Base-by-base conservation (phyloP, 2,797 vertebrate genomes). In the Paramormyrops hopkinsi region DNA sequence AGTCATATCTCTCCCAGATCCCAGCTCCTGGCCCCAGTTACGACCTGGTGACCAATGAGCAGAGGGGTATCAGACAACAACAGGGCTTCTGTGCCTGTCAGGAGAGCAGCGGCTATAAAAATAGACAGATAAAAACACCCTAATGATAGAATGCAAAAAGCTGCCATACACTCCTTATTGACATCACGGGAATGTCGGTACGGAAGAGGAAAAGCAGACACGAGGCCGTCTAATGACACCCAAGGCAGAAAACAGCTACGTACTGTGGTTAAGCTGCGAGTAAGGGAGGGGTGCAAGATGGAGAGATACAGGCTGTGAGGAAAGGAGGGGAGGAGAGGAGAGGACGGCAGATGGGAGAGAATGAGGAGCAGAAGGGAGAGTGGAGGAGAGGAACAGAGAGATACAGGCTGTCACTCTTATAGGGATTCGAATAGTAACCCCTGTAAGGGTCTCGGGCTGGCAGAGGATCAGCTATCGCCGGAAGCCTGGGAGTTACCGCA, bases 281-380 rank as follows among this genome's bases (percentile, higher is more conserved):
- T 1, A 19, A 90, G 87, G 2, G 17, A 17, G 50, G 69, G 76
- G 90, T 79, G 6, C 84, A 90, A 56, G 88, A 56, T 62, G 29
- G 29, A 62, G 51, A 59, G 22, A 51, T 65, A 29, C 25, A 33
- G 62, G 11, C 62, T 69, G 25, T 33, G 11, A 29, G 69, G 14
- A 33, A 73, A 50, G 7, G 41, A 46, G 19, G 87, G 90, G 90
- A 85, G 84, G 92, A 90, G 7, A 89, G 73, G 88, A 86, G 88
- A 69, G 87, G 82, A 51, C 0, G 37, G 76, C 33, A 50, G 46
- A 46, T 8, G n/a, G 82, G 82, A 46, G 46, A 50, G 41, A 59
- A 59, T 59, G n/a, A 59, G n/a, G 79, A 48, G 41, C 29, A 50
- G 46, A 46, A 25, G n/a, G 82, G 82, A 22, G 46, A 50, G 41